Base-by-base conservation (phyloP, 2,888 invertebrate genomes). In the Pollenia griseotomentosa region DNA sequence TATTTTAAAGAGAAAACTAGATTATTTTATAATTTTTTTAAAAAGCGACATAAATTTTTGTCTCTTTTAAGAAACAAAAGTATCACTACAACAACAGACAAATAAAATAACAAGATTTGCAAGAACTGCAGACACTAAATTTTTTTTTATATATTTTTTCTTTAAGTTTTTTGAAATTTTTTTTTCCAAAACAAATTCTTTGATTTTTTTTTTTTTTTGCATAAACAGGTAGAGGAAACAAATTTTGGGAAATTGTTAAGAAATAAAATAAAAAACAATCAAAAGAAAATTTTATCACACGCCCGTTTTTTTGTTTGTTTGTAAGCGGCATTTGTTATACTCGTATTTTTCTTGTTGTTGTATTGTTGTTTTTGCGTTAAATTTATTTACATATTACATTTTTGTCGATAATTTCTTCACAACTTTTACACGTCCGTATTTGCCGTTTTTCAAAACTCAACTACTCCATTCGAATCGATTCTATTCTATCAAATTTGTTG, bases 381-480 rank as follows among this genome's bases (percentile, higher is more conserved):
- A 16, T 51, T 71, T 77, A 73, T 53, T 66, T 51, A n/a, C n/a
- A n/a, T n/a, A 42, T 66, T 51, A 59, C 55, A 40, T 61, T 74
- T 57, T 65, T 51, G 6, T 14, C 2, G 10, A 33, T 53, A 51
- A 9, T 55, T 70, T 46, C 51, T 59, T 61, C 42, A 44, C 66
- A 33, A 51, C 16, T 51, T 51, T 59, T 40, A 59, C 16, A 73
- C 87, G 80, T 84, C 81, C 71, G 84, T 68, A 48, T 84, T 84
- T 84, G 81, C 77, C 87, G 87, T 81, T 87, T 81, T 74, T 53
- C 77, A 73, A 87, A 84, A 73, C 59, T 66, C 84, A 74, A 87
- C 87, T 84, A 79, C 81, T 81, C 59, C 61, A 80, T 48, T 61
- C 48, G 42, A 44, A 66, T 40, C 53, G 44, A 75, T 83, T 68